Evolutionary conservation across 2,888 invertebrate genomes (phyloP), one percentile per base, ranked within the genome.

Genomic region (Tupiocoris notatus): DNA sequence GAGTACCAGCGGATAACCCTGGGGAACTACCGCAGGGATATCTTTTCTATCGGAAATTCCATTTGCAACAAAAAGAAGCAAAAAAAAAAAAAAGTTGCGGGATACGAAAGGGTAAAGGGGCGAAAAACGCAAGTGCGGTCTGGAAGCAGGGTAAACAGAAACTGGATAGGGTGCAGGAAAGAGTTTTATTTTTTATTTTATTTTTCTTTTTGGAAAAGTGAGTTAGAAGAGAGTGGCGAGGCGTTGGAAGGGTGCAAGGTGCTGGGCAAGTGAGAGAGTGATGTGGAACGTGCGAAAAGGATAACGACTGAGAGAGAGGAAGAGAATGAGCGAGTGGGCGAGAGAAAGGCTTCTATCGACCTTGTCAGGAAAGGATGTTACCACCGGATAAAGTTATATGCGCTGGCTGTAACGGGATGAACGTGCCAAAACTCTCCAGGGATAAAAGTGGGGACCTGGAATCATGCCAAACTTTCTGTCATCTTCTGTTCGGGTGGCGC

Each of bases 311-410:
- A 12, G 12, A 12, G 39, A 39, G 12, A 12, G 39, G 39, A 39
- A 39, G 12, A 39, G 39, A 12, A 39, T 39, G 12, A 12, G 39
- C 6, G 12, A 3, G 39, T 3, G 39, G 39, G 39, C 25, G 56
- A 61, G 62, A 62, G 71, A 61, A 63, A 3, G 39, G 22, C 63
- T 61, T 61, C 73, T 73, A 73, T 73, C 73, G 73, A 73, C 73
- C 73, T 61, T 73, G 73, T 73, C 73, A 73, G 73, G 63, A 39
- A n/a, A 62, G 62, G 73, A 73, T 73, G 73, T 73, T 73, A 73
- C 73, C 73, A 73, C 73, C 73, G 73, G 73, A 73, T 73, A 73
- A 73, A 73, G 73, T 73, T 73, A 73, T 73, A 73, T 63, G 73
- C 73, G 73, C 73, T 73, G 73, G 61, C 73, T 73, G 73, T 73